Evolutionary conservation across 2,888 invertebrate genomes (phyloP), one percentile per base, ranked within the genome.

Genomic region (Protonemura montana): DNA sequence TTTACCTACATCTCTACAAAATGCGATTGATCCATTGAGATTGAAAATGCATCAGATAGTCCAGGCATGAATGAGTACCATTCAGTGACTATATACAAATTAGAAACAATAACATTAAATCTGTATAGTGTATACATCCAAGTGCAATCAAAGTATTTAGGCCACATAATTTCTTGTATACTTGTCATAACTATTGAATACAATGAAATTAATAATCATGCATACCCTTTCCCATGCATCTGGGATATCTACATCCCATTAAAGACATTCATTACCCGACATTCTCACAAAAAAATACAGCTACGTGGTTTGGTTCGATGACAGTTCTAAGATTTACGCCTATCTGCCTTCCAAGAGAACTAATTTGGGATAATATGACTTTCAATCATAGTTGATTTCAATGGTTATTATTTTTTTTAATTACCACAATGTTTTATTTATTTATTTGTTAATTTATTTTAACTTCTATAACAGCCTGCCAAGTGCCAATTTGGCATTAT

Each of bases 121-220:
- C 59, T 59, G 59, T 59, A 59, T 59, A 21, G 21, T 59, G 59
- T 59, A 59, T 59, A 59, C 21, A 59, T 30, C 30, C 85, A 85
- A 87, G 87, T 81, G 83, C 86, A 87, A 86, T 87, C 82, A 87
- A 86, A 87, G 85, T 82, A 86, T 86, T 87, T 87, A 87, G 87
- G 87, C 87, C 87, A 87, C 87, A 86, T 87, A 78, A 86, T 86
- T 86, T 85, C 85, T 83, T 82, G 30, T 7, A 30, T 29, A 81
- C 10, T 81, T 30, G 26, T 30, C 80, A 80, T 27, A 27, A 16
- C 26, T 76, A 25, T 76, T 76, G 35, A 26, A 25, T 78, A 78
- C 78, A 78, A 27, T 78, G 7, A 78, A 35, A 35, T 6, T 78
- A 78, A 78, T 78, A 1, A 25, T 25, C 78, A 78, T 78, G 28